Evolutionary conservation across 2,888 invertebrate genomes (phyloP), one percentile per base, ranked within the genome.

Genomic region (Gari tellinella): DNA sequence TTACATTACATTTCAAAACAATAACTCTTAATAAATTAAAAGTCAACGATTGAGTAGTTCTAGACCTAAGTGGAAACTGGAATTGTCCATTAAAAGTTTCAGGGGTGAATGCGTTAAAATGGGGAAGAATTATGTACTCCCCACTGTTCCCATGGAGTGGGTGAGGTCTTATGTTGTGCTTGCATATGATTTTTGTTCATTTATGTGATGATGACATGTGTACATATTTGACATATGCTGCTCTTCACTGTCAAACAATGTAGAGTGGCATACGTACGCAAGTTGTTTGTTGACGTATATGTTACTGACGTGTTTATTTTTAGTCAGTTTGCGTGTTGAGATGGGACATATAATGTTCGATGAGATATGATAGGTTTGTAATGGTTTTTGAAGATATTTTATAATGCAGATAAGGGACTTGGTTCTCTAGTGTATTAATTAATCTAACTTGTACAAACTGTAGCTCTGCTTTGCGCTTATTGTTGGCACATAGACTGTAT

Each of bases 311-410:
- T 57, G 65, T 48, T 48, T 19, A 48, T 48, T 48, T 48, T 48
- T 48, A 48, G 48, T 48, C 48, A 48, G 48, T 48, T 48, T 48
- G 17, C 12, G 31, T 31, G 31, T 31, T 48, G 57, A 15, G 10
- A 31, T 43, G 52, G 83, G 65, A 81, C 84, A 84, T 84, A 23
- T 67, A 81, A 84, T 84, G 84, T 84, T 78, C 84, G n/a, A 51
- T 67, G 46, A 14, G 60, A 46, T 26, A 38, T 60, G 23, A 48
- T 17, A 57, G 57, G 31, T 31, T 31, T 31, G 31, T 31, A 31
- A 31, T 31, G 31, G 31, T 31, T 17, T 23, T 67, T 72, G 62
- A 66, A 67, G 72, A 75, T 73, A 72, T 78, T 78, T 75, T 75
- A 63, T 57, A 41, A 21, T 23, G 19, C 49, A 8, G 19, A n/a